phyloP scores from a whole-genome alignment of 1,140 invertebrate genomes.

The Sitodiplosis mosellana region DNA sequence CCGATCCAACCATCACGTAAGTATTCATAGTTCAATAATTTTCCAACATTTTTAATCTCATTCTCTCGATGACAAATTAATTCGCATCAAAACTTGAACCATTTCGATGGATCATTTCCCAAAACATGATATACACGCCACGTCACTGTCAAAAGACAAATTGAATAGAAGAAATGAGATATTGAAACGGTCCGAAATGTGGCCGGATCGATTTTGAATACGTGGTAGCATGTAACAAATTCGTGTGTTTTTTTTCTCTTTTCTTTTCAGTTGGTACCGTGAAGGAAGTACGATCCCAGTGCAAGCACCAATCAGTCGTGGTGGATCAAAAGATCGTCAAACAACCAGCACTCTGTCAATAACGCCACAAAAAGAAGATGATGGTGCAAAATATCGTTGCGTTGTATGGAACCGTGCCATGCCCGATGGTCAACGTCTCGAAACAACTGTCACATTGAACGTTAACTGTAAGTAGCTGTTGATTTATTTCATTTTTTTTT shows the following conservation, averaged over 20 bases:
- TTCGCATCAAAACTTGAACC: too few species aligned
- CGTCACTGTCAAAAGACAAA: too few species aligned
- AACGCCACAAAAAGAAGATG: slow-evolving; percentile 61
- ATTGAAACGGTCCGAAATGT: too few species aligned
- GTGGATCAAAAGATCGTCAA: slow-evolving; percentile 44
- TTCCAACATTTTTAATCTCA: neutral
- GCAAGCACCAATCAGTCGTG: slow-evolving; percentile 42
- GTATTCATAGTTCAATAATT: slow-evolving; percentile 9
- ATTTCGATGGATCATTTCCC: too few species aligned
- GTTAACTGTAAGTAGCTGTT: slow-evolving; percentile 69
- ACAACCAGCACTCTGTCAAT: slow-evolving; percentile 54
- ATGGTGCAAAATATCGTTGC: slow-evolving; percentile 62
- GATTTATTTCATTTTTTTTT: neutral
- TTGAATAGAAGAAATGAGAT: too few species aligned
- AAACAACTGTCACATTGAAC: slow-evolving; percentile 55
- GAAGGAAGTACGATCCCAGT: slow-evolving; percentile 43
- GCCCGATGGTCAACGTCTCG: slow-evolving; percentile 53
- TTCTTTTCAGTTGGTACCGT: slow-evolving; percentile 41
- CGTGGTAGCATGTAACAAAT: too few species aligned
- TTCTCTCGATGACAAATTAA: too few species aligned
- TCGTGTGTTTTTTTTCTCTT: slow-evolving; percentile 1
- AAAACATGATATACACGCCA: too few species aligned
- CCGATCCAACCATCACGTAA: slow-evolving; percentile 65
- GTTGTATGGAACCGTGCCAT: slow-evolving; percentile 77
- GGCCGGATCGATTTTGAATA: too few species aligned